These are phyloP conservation scores for Brachionichthys hirsutus DNA, from an alignment of 2,113 vertebrate species.

Conservation along the genomic window DNA sequence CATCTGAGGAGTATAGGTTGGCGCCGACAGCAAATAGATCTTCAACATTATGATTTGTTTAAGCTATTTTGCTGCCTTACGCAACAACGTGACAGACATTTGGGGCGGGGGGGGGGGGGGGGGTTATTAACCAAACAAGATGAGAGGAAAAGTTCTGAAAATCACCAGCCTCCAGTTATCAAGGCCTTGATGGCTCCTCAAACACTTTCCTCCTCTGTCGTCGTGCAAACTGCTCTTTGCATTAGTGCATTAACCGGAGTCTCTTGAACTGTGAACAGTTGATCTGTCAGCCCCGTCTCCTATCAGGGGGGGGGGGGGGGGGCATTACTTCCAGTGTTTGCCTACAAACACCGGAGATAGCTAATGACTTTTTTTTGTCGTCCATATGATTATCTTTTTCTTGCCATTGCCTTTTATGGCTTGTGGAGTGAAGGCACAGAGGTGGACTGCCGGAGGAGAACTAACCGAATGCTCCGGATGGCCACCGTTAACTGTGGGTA, in stretches of 20 bases:
- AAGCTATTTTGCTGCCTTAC: too few relatives aligned
- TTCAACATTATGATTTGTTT: background rate
- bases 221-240: conserved; percentile 32
- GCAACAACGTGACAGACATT: background rate
- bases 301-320: too few relatives aligned
- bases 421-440: conserved; percentile 26
- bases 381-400: conserved; percentile 67
- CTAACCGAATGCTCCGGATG: conserved; percentile 42
- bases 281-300: conserved; percentile 47
- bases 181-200: conserved; percentile 25
- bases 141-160: conserved; percentile 29
- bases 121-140: conserved; percentile 19
- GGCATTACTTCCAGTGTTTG: conserved; percentile 56
- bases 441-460: conserved; percentile 49
- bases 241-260: conserved; percentile 60
- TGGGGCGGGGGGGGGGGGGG: conserved; percentile 33
- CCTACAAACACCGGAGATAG: conserved; percentile 47
- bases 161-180: conserved; percentile 33
- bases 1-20: conserved; percentile 14
- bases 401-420: conserved; percentile 75
- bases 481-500: conserved; percentile 29
- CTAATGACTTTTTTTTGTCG: conserved; percentile 68
- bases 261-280: conserved; percentile 55
- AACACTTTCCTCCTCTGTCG: conserved; percentile 15
- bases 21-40: conserved; percentile 32